Base-by-base conservation (phyloP, 2,113 vertebrate genomes). In the Cinclus mexicanus region DNA sequence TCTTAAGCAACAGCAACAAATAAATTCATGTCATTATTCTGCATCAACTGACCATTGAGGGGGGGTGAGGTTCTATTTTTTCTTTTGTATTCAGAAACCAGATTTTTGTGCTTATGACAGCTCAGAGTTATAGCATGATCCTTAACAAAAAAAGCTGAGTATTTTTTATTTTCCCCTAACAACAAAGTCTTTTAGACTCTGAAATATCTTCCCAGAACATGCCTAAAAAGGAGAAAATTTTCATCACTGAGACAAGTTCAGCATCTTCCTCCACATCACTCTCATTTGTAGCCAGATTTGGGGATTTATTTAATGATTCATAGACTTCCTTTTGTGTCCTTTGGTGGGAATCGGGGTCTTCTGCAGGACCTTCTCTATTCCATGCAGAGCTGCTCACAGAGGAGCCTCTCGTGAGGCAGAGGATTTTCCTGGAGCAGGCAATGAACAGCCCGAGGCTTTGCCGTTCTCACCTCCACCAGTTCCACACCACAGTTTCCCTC, bases 281-380 rank as follows among this genome's bases (percentile, higher is more conserved):
- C n/a, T 44, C 12, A 5, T 37, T 4, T 53, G 37, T 53, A 72
- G 52, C 23, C 64, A 55, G 55, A 17, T 46, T 5, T 44, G 19
- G 37, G 14, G 42, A 15, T 72, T 70, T 57, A 13, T 82, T 72
- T 37, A 80, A 47, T 2, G 7, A 53, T 37, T 47, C 0, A 0
- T 47, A 68, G 78, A 29, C 70, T 90, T 76, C 53, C 53, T 80
- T 6, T 0, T 14, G 57, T 26, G 14, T 71, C 39, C 65, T 69
- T 67, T 53, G 56, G 35, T 76, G 57, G 71, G 74, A 69, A 49
- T 10, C 35, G 0, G 8, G 26, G 8, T 80, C 71, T 76, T 77
- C 23, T 46, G 63, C 47, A 67, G 65, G 35, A 26, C 33, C 41
- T 33, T 33, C 20, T 74, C 20, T 35, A 0, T 25, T 50, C 52